Evolutionary conservation across 2,888 invertebrate species (phyloP).

Genomic region (Neoascia interrupta): DNA sequence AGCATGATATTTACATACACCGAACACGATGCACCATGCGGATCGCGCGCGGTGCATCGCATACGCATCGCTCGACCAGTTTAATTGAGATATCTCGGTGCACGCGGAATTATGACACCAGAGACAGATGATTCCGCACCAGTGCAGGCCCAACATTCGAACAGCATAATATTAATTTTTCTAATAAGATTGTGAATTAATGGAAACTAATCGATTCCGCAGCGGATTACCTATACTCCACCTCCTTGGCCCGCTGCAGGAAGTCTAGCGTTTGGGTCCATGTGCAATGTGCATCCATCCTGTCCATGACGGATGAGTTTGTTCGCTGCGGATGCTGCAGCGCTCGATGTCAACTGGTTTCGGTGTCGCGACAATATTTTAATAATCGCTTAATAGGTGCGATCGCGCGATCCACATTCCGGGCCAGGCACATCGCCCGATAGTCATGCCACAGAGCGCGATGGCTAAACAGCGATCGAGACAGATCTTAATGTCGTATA

Average conservation of each 20-base stretch:
- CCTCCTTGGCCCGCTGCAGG: conserved; percentile 46
- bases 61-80: conserved; percentile 32
- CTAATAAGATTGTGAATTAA: conserved; percentile 70
- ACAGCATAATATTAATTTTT: conserved; percentile 67
- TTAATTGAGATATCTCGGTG: conserved; percentile 67
- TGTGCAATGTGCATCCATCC: not conserved
- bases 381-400: conserved; percentile 69
- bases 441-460: not conserved
- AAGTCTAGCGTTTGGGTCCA: conserved; percentile 18
- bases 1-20: conserved; percentile 66
- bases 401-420: conserved; percentile 70
- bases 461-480: conserved; percentile 67
- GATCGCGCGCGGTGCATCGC: conserved; percentile 37
- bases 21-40: conserved; percentile 40
- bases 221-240: conserved; percentile 64
- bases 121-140: conserved; percentile 65
- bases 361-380: conserved; percentile 69
- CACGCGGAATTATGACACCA: conserved; percentile 69
- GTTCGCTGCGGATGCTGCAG: conserved; percentile 30
- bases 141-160: conserved; percentile 64
- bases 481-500: conserved; percentile 69
- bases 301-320: conserved; percentile 53
- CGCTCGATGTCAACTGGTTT: conserved; percentile 63
- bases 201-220: conserved; percentile 68
- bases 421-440: not conserved